Evolutionary conservation across 1,140 invertebrate species (phyloP).

Genomic region (Pogonus chalceus): DNA sequence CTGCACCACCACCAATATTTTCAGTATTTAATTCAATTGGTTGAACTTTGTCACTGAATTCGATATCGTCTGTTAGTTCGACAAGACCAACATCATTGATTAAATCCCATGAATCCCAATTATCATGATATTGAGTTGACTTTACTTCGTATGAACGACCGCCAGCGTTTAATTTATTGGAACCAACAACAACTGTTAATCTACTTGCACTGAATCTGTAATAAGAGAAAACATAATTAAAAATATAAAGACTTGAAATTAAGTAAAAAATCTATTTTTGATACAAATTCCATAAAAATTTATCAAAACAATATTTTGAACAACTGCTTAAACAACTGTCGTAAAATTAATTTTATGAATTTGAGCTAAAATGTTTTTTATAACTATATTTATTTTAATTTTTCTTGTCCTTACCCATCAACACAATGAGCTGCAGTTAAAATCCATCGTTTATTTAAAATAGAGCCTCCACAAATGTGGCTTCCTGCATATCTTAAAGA

Average conservation of each 20-base stretch:
- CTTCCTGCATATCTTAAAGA: neutral
- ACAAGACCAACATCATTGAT: slow-evolving; percentile 32
- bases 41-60: neutral
- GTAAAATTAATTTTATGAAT: neutral
- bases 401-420: neutral
- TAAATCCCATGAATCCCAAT: slow-evolving; percentile 30
- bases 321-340: neutral
- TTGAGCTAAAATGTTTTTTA: neutral
- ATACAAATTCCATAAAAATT: neutral
- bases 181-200: slow-evolving; percentile 30
- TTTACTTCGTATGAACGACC: neutral
- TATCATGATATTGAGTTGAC: slow-evolving; percentile 22
- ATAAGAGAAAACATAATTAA: slow-evolving; percentile 3
- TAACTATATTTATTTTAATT: neutral
- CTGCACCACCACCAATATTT: neutral
- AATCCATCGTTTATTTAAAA: slow-evolving; percentile 22
- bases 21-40: neutral
- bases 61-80: slow-evolving; percentile 13
- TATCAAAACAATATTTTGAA: neutral
- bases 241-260: neutral
- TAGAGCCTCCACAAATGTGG: slow-evolving; percentile 30
- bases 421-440: slow-evolving; percentile 16
- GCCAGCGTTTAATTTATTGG: slow-evolving; percentile 24
- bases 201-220: slow-evolving; percentile 33
- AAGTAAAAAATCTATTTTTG: neutral